Conservation (phyloP, 2,113 vertebrate genomes). For the Cynoglossus semilaevis region DNA sequence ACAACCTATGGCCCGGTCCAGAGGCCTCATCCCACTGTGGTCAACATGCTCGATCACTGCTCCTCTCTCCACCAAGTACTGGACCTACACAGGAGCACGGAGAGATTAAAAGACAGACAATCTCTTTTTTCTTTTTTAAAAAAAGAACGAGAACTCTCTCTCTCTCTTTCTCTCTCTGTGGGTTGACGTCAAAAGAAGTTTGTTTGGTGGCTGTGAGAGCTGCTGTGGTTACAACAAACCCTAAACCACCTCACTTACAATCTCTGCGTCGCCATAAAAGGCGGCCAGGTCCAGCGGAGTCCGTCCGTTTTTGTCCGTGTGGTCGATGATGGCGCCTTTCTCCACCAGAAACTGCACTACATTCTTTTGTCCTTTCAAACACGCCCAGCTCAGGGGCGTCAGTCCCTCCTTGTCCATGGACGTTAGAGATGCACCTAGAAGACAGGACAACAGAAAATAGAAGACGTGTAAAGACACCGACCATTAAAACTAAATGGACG, state of each 20-base stretch:
- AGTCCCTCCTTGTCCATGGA: slow-evolving; percentile 95
- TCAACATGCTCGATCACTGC: slow-evolving; percentile 95
- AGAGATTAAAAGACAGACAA: slow-evolving; percentile 1
- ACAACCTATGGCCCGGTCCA: slow-evolving; percentile 97
- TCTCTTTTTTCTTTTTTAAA: no score
- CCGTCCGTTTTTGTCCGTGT: slow-evolving; percentile 94
- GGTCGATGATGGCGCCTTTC: slow-evolving; percentile 90
- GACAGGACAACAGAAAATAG: no score
- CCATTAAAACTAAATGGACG: no score
- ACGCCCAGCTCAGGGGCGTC: slow-evolving; percentile 94
- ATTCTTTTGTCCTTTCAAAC: slow-evolving; percentile 92
- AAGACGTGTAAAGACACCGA: no score
- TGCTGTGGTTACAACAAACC: background rate
- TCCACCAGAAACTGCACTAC: slow-evolving; percentile 92
- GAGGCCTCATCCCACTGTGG: slow-evolving; percentile 93
- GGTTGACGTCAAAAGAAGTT: slow-evolving; percentile 15
- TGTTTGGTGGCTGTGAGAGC: background rate
- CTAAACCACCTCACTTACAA: slow-evolving; percentile 68
- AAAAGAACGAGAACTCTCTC: no score
- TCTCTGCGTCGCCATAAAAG: slow-evolving; percentile 94
- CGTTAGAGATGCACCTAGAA: slow-evolving; percentile 84
- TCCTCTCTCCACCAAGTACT: slow-evolving; percentile 95
- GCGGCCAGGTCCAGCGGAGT: slow-evolving; percentile 94
- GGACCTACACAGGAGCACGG: slow-evolving; percentile 77
- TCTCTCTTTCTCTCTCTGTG: no score